Base-by-base conservation (phyloP, 2,888 invertebrate species). In the Synanthedon myopaeformis region DNA sequence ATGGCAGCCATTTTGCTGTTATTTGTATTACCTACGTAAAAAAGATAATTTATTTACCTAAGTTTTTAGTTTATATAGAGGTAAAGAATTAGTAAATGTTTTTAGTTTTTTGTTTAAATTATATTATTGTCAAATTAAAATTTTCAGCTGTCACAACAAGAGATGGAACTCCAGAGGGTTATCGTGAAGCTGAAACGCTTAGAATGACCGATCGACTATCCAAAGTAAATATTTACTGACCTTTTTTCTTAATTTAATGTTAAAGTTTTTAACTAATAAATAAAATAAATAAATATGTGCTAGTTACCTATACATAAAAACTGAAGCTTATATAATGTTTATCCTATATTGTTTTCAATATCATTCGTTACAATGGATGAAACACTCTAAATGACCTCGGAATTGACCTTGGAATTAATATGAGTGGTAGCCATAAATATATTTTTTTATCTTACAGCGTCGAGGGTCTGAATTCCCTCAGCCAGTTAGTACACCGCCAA, bases 391-490 rank as follows among this genome's bases (percentile, higher is more conserved):
- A 5, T 45, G 4, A n/a, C 12, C 45, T 45, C 45, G 45, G 6
- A 45, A 1, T n/a, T 45, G 45, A 1, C 11, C n/a, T 10, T n/a
- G n/a, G 1, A 45, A 45, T 8, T 12, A 45, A 45, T 2, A 45
- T 45, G 1, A 3, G 8, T n/a, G n/a, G 12, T 45, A 13, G 41
- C 1, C 41, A 54, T 54, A 3, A 17, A 35, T 10, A 35, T 35
- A n/a, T n/a, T n/a, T n/a, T 35, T 45, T 45, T 41, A 10, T 42
- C 14, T 65, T 70, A 1, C 64, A 87, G 86, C 80, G 87, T n/a
- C 82, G 87, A 53, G 86, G 86, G 0, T 87, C 87, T 0, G 87
- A 87, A 50, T 86, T 83, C 55, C 81, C 86, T 1, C 83, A 82
- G 56, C 82, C 86, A 2, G 87, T 86, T 4, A 84, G 82, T 63